A percentile compares a stretch with the other conserved stretches of the same genome.
Evolutionary conservation across 2,888 invertebrate species (phyloP).

Genomic region (Chymomyza procnemis): DNA sequence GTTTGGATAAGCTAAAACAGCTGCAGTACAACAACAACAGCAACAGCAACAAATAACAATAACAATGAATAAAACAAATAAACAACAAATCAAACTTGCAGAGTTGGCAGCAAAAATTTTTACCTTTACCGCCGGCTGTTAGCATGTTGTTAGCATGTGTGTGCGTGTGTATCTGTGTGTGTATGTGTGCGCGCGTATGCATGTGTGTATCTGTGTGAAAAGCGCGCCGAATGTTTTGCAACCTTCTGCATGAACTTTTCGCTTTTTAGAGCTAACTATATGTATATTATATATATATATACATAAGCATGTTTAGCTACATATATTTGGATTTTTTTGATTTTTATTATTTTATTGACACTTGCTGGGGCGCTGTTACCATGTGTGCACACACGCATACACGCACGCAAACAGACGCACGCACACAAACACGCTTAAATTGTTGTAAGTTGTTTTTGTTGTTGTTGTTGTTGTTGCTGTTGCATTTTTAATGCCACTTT

Average conservation of each 20-base stretch:
- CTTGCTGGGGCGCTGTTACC: constrained; percentile 40
- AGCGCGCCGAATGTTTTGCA: constrained; percentile 11
- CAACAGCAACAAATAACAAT: not conserved
- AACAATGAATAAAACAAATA: not conserved
- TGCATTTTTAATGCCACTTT: constrained; percentile 10
- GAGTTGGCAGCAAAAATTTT: constrained; percentile 34
- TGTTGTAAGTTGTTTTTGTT: not conserved
- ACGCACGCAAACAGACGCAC: not conserved
- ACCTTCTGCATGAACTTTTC: constrained; percentile 35
- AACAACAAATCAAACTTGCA: constrained; percentile 7
- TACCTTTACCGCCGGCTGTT: constrained; percentile 7
- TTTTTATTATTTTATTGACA: constrained; percentile 41
- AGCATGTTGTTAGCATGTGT: constrained; percentile 2
- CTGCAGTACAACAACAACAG: not conserved
- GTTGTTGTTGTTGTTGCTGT: constrained; percentile 2
- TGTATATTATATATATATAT: not conserved
- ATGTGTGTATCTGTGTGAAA: not conserved
- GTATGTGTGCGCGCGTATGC: not conserved
- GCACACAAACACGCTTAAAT: not conserved
- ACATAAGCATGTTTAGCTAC: not conserved
- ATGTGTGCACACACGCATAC: constrained; percentile 1
- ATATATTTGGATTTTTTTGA: not conserved
- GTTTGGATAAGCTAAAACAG: not conserved
- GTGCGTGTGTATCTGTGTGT: not conserved
- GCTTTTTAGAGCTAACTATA: not conserved